These are phyloP conservation scores for Papilio protenor DNA, from an alignment of 2,888 invertebrate genomes.

Conservation along the genomic window DNA sequence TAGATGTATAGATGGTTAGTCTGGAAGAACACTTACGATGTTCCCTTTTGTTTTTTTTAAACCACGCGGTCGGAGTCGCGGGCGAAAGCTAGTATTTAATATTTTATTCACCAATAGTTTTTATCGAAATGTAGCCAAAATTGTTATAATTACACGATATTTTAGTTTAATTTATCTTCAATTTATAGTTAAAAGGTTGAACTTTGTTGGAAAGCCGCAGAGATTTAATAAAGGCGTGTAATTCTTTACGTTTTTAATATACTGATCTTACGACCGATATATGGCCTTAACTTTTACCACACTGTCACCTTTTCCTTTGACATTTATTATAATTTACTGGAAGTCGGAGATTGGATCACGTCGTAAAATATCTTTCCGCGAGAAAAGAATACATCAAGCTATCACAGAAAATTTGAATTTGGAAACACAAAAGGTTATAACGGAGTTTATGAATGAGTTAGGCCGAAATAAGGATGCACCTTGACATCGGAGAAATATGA, in stretches of 20 bases:
- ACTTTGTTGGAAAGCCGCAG: constrained; percentile 50
- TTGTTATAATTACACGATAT: neutral
- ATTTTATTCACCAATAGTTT: too few relatives aligned
- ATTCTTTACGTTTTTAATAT: constrained; percentile 54
- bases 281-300: constrained; percentile 59
- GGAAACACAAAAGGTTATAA: constrained; percentile 12
- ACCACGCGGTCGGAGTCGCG: too few relatives aligned
- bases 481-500: constrained; percentile 34
- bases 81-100: too few relatives aligned
- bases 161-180: constrained; percentile 1
- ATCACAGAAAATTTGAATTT: constrained; percentile 22
- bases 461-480: constrained; percentile 22
- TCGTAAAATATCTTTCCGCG: constrained; percentile 43
- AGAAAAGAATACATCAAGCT: constrained; percentile 17
- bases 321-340: constrained; percentile 58
- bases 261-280: constrained; percentile 58
- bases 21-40: too few relatives aligned
- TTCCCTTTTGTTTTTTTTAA: too few relatives aligned
- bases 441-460: constrained; percentile 19
- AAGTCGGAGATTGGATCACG: constrained; percentile 43
- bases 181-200: constrained; percentile 43
- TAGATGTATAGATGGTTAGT: too few relatives aligned
- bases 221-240: constrained; percentile 52
- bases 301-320: constrained; percentile 58
- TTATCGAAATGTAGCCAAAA: neutral